Base-by-base conservation (phyloP, 1,140 invertebrate species). In the Aphaenogaster floridana region DNA sequence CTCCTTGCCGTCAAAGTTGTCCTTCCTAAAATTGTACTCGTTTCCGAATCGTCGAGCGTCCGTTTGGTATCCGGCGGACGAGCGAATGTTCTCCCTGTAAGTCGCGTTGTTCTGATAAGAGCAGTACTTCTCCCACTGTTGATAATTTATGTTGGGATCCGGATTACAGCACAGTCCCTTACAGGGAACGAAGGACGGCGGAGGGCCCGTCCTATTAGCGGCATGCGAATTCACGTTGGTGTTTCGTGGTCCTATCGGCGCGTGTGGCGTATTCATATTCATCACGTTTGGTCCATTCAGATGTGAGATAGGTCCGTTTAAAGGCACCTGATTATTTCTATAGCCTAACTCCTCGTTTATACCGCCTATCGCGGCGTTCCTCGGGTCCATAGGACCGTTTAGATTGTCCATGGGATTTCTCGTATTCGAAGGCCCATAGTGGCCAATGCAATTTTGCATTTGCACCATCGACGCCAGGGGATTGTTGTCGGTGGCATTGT, bases 81-180 rank as follows among this genome's bases (percentile, higher is more conserved):
- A 34, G n/a, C 92, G 93, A 34, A 93, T 78, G 36, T 93, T 95
- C 9, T 95, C 94, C 34, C 94, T 92, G 57, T 94, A 95, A 0
- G 94, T 54, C 52, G 79, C 52, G n/a, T 90, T 92, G 8, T 91
- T 63, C 39, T 93, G 92, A 85, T 95, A 95, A 6, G 92, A 89
- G 36, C 90, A 88, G 79, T 93, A 95, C 68, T 95, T 95, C 11
- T 94, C 94, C 94, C 94, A 95, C 11, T 92, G 90, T 54, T 91
- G 92, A 66, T 95, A 95, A 9, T 68, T 85, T 45, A 94, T 86
- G 59, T 92, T 95, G 3, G 91, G 71, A 66, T 95, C 93, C 0
- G 92, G 88, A 81, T 94, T 92, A 66, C 95, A 95, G 39, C 95
- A 95, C 0, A 92, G 63, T 34, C 91, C 94, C 68, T 95, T 95